phyloP scores from a whole-genome alignment of 2,113 vertebrate species.

The Spea bombifrons region DNA sequence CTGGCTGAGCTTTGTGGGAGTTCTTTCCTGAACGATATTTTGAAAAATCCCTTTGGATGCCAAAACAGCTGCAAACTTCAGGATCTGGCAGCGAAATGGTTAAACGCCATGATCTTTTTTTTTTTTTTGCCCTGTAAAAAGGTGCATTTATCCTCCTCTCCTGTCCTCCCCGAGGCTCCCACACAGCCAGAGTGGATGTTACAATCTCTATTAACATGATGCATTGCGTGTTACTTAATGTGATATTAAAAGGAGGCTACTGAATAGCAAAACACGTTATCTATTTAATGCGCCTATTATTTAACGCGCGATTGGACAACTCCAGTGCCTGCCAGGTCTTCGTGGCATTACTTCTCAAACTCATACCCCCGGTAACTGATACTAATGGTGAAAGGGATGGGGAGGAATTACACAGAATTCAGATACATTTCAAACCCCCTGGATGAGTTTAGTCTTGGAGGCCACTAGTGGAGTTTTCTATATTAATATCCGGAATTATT shows the following conservation, averaged over 20 bases:
- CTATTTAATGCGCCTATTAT: neutral
- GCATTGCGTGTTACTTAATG: slow-evolving; percentile 28
- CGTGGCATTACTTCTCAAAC: neutral
- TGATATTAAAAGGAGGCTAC: slow-evolving; percentile 10
- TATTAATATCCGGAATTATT: too few species aligned
- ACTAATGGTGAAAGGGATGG: neutral
- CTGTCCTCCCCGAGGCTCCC: slow-evolving; percentile 12
- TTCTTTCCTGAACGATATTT: too few species aligned
- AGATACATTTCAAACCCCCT: neutral
- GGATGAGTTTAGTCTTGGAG: neutral
- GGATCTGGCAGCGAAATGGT: neutral
- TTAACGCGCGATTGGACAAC: neutral
- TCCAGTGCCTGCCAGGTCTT: neutral
- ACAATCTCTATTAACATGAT: slow-evolving; percentile 27
- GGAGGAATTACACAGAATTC: neutral
- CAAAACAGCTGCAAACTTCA: too few species aligned
- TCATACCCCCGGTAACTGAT: neutral
- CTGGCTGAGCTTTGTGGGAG: neutral
- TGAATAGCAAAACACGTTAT: slow-evolving; percentile 6
- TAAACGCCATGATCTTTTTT: neutral
- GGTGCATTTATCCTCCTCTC: slow-evolving; percentile 5
- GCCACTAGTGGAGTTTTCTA: neutral
- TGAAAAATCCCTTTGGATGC: too few species aligned
- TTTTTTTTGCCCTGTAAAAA: neutral
- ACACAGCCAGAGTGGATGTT: slow-evolving; percentile 2